phyloP scores from a whole-genome alignment of 2,888 invertebrate genomes.

The Petrophora chlorosata region DNA sequence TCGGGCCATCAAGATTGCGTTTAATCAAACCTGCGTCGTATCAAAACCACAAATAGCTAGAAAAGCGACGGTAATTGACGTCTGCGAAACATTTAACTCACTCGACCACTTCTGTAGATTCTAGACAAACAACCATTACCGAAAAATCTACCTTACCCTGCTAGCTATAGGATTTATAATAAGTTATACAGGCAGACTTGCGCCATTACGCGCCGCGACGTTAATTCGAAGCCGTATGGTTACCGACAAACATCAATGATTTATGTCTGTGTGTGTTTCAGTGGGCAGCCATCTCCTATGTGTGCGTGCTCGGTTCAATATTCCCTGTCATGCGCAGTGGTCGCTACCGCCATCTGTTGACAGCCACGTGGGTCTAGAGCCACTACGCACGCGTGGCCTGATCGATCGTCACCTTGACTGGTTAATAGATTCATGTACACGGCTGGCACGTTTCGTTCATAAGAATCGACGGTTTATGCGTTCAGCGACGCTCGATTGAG shows the following conservation, averaged over 20 bases:
- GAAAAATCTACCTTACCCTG: constrained; percentile 22
- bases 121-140: constrained; percentile 21
- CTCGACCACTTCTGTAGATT: constrained; percentile 60
- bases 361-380: constrained; percentile 61
- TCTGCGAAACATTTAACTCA: constrained; percentile 70
- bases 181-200: constrained; percentile 42
- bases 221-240: constrained; percentile 78
- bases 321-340: constrained; percentile 69
- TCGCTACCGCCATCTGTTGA: constrained; percentile 76
- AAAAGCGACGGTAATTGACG: constrained; percentile 73
- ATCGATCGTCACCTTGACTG: constrained; percentile 80
- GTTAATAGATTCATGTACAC: constrained; percentile 76
- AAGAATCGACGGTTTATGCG: constrained; percentile 48
- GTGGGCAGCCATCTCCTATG: constrained; percentile 32
- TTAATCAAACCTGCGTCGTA: constrained; percentile 33
- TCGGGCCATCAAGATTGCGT: constrained; percentile 11
- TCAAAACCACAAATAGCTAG: constrained; percentile 59
- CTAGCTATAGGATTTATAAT: constrained; percentile 41
- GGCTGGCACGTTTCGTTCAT: constrained; percentile 52
- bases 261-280: constrained; percentile 58
- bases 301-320: constrained; percentile 71
- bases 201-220: constrained; percentile 71
- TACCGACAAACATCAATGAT: constrained; percentile 76
- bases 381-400: constrained; percentile 54
- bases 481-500: constrained; percentile 37